Conservation (phyloP, 2,113 vertebrate genomes). For the Turdus rufiventris region DNA sequence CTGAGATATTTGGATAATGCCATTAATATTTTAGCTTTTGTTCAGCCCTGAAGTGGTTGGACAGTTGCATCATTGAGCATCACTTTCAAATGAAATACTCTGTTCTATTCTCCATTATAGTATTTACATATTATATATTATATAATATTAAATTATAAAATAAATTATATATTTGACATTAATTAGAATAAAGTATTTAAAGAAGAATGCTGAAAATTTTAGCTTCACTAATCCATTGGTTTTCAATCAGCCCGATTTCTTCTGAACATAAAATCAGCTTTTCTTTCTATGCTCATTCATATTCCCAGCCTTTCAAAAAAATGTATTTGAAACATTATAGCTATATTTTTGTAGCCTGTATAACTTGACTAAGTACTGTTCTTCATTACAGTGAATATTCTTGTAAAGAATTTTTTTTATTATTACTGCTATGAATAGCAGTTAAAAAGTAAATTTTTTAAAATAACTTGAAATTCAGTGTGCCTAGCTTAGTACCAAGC, state of each 20-base stretch:
- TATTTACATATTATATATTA: neutral
- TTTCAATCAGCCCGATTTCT: neutral
- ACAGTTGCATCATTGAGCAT: neutral
- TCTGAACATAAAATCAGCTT: neutral
- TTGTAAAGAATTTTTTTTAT: neutral
- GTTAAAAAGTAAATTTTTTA: neutral
- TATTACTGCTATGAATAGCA: neutral
- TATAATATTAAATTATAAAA: neutral
- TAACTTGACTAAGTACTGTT: neutral
- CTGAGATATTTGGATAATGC: neutral
- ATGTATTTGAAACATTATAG: neutral
- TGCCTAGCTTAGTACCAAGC: neutral
- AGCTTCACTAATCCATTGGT: neutral
- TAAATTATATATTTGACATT: neutral
- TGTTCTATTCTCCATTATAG: neutral
- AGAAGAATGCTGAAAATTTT: neutral
- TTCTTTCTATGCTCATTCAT: neutral
- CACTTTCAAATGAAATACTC: neutral
- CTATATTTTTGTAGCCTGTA: neutral
- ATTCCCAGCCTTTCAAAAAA: neutral
- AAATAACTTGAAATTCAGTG: neutral
- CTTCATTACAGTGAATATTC: neutral
- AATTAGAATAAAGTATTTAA: neutral
- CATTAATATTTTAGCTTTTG: neutral
- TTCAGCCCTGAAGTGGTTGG: neutral